These are phyloP conservation scores for Leucoptera coffeella DNA, from an alignment of 2,888 invertebrate genomes.

Conservation along the genomic window DNA sequence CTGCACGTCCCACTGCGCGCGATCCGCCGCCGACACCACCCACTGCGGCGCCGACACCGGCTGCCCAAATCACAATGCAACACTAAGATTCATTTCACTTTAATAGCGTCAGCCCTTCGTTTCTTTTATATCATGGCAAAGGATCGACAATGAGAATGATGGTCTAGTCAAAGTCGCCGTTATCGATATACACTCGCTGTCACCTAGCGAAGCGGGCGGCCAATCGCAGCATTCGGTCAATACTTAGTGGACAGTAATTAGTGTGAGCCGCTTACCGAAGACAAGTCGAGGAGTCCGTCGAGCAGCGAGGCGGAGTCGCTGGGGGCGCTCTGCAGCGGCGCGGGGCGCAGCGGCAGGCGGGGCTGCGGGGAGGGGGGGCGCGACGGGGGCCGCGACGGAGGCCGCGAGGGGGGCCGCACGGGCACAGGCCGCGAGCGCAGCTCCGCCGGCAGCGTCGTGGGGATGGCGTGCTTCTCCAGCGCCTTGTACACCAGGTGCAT, in stretches of 20 bases:
- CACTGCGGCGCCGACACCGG: conserved; percentile 45
- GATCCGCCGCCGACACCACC: conserved; percentile 76
- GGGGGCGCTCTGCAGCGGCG: conserved; percentile 7
- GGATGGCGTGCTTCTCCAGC: conserved; percentile 87
- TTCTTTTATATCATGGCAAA: too few species aligned
- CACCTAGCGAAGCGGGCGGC: too few species aligned
- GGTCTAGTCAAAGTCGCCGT: too few species aligned
- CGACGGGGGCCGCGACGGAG: conserved; percentile 22
- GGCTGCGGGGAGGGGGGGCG: conserved; percentile 25
- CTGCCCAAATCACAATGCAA: too few species aligned
- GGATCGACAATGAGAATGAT: too few species aligned
- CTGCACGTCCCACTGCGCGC: conserved; percentile 73
- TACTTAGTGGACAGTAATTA: too few species aligned
- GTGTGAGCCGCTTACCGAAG: too few species aligned
- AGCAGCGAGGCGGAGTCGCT: conserved; percentile 21
- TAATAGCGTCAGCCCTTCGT: too few species aligned
- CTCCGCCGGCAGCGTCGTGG: conserved; percentile 59
- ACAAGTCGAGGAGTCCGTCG: conserved; percentile 31
- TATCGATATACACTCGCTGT: too few species aligned
- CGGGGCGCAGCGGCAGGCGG: conserved; percentile 28
- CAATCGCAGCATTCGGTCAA: too few species aligned
- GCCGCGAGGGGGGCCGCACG: conserved; percentile 22
- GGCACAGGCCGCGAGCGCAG: conserved; percentile 23
- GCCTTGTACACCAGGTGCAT: conserved; percentile 97
- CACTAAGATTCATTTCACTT: too few species aligned